Evolutionary conservation across 2,888 invertebrate genomes (phyloP).

Genomic region (Latrodectus elegans): DNA sequence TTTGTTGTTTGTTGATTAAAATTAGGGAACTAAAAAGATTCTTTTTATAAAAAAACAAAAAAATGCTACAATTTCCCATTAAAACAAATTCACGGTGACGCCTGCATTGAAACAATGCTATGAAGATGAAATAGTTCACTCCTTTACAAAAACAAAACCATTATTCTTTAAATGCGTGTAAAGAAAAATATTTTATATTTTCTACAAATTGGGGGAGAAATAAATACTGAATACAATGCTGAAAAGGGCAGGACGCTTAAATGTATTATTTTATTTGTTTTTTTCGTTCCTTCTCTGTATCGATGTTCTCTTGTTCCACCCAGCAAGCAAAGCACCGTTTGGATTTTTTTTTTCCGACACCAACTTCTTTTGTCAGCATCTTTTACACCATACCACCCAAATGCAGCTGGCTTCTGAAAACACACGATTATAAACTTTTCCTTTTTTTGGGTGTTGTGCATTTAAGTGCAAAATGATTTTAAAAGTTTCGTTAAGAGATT

Average conservation of each 20-base stretch:
- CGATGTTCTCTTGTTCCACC: slow-evolving; percentile 42
- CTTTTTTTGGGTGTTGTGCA: slow-evolving; percentile 42
- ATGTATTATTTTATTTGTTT: slow-evolving; percentile 4
- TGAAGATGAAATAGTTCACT: neutral
- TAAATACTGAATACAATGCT: slow-evolving; percentile 33
- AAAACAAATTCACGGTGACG: slow-evolving; percentile 22
- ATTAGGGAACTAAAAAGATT: too few species aligned
- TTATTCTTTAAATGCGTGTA: slow-evolving; percentile 34
- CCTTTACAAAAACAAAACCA: slow-evolving; percentile 39
- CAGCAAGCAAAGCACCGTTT: slow-evolving; percentile 23
- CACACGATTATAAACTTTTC: slow-evolving; percentile 32
- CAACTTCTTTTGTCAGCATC: slow-evolving; percentile 19
- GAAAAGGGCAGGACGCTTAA: slow-evolving; percentile 52
- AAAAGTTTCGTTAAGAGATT: slow-evolving; percentile 28
- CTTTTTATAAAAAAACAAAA: neutral
- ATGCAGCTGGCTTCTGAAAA: slow-evolving; percentile 64
- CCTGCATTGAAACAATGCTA: slow-evolving; percentile 10
- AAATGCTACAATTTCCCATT: neutral
- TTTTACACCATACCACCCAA: slow-evolving; percentile 64
- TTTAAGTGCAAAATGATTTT: slow-evolving; percentile 53
- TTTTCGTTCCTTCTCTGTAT: neutral
- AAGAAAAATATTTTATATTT: slow-evolving; percentile 16
- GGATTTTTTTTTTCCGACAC: slow-evolving; percentile 10
- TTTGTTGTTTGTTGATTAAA: too few species aligned
- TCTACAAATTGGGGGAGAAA: neutral